Evolutionary conservation across 1,140 invertebrate species (phyloP), one percentile per base, ranked within the genome.

Genomic region (Drosophila pachea): DNA sequence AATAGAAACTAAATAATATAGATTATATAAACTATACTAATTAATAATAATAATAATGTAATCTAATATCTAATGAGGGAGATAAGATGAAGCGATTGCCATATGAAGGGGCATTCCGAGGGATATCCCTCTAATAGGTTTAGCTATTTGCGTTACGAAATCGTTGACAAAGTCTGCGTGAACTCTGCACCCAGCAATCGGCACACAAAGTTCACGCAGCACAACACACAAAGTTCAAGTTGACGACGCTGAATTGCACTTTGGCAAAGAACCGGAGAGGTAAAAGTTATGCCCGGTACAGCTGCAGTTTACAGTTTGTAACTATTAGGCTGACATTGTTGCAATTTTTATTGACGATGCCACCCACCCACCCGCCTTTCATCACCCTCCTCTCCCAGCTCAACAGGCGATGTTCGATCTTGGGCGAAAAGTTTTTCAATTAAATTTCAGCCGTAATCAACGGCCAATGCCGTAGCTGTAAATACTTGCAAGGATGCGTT

Each of bases 211-310:
- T 66, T 70, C 31, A 47, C 48, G 62, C 53, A 59, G 9, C 62
- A 65, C 53, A 59, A 35, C 40, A 43, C 62, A 62, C 69, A 78
- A 78, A 78, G 76, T 78, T 78, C 76, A 78, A 78, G 63, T 74
- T 78, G 76, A 74, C 68, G 72, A 78, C 68, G 76, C 76, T 78
- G 76, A 78, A 78, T 74, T 78, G 76, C 76, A 78, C 76, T 78
- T 78, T 78, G 76, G 48, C 47, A 65, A 22, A 66, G 72, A 72
- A 78, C 61, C 40, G 47, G 49, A 52, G 53, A 42, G 22, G 1
- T 22, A 11, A 64, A 78, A 78, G 76, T 78, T 78, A 71, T 33
- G 43, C 52, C 22, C 3, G 22, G 22, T 22, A 22, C 22, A 49
- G 43, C 31, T 56, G 35, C 48, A 50, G 48, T 49, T 43, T 47